Evolutionary conservation across 2,888 invertebrate species (phyloP).

Genomic region (Drosophila siamana): DNA sequence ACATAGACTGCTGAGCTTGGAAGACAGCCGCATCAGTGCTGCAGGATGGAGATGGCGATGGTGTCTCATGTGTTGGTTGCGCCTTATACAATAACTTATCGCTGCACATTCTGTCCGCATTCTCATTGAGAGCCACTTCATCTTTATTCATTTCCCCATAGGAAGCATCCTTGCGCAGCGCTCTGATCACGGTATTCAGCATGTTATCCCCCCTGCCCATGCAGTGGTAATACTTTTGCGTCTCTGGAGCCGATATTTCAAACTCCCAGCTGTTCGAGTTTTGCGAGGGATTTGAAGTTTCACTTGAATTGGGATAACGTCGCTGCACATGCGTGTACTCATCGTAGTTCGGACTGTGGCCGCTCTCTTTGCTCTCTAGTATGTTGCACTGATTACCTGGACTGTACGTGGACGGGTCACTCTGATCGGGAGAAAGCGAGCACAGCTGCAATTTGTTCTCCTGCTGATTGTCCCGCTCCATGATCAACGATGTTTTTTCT

Average conservation of each 20-base stretch:
- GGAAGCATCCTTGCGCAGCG: constrained; percentile 75
- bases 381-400: constrained; percentile 41
- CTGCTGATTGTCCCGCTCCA: constrained; percentile 81
- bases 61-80: constrained; percentile 38
- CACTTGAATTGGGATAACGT: constrained; percentile 72
- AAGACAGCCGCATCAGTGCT: constrained; percentile 36
- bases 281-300: constrained; percentile 72
- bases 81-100: constrained; percentile 70
- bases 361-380: constrained; percentile 57
- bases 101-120: constrained; percentile 46
- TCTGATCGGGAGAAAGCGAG: constrained; percentile 53
- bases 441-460: constrained; percentile 53
- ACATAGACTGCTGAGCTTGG: constrained; percentile 28
- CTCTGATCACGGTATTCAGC: constrained; percentile 80
- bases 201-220: constrained; percentile 72
- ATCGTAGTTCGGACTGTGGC: constrained; percentile 60
- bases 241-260: constrained; percentile 54
- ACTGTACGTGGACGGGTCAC: constrained; percentile 47
- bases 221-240: constrained; percentile 67
- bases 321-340: constrained; percentile 59
- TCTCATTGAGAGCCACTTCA: constrained; percentile 58
- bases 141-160: constrained; percentile 53
- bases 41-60: constrained; percentile 47
- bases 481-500: constrained; percentile 83
- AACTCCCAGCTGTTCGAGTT: constrained; percentile 74